Evolutionary conservation across 1,140 invertebrate species (phyloP), one percentile per base, ranked within the genome.

Genomic region (Agrypnia vestita): DNA sequence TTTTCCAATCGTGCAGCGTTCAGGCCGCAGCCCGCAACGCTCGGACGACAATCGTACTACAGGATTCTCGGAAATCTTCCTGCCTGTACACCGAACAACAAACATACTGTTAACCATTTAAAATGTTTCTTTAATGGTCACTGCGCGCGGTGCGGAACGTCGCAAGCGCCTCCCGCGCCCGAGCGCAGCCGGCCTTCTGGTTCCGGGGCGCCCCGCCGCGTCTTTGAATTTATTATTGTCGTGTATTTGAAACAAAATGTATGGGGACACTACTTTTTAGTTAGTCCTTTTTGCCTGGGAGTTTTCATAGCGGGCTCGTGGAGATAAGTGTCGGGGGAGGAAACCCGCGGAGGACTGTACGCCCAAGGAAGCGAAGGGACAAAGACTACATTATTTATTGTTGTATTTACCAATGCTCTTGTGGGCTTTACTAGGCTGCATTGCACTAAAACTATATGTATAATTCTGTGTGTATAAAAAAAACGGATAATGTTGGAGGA

Each of bases 161-260:
- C 78, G 6, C 69, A 82, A 78, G 56, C 59, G 81, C 78, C 82
- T 15, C 17, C 67, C 13, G 25, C 61, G 17, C 17, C 46, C 21
- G 19, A 25, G 35, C 49, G n/a, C 25, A 4, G 35, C 15, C 43
- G 35, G 4, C 62, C 10, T 64, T 79, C 44, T 55, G 47, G 13
- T 64, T 56, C 61, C 49, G 69, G 47, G 69, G 43, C 78, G 47
- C 55, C 78, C 73, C 59, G 78, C 55, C 15, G 72, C 76, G 76
- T 79, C 77, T 77, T 74, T 83, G 82, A 83, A 83, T 83, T 83
- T 83, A 83, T 83, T 83, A 83, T 83, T 83, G 79, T 83, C 82
- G 82, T 83, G 79, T 83, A 75, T 81, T 81, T 81, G 82, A 83
- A 83, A 81, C 82, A 81, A 83, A 83, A 80, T 83, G 82, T 83